A percentile compares a stretch with the other conserved stretches of the same genome.
phyloP scores from a whole-genome alignment of 2,797 vertebrate genomes.

The Tokudaia muenninki region DNA sequence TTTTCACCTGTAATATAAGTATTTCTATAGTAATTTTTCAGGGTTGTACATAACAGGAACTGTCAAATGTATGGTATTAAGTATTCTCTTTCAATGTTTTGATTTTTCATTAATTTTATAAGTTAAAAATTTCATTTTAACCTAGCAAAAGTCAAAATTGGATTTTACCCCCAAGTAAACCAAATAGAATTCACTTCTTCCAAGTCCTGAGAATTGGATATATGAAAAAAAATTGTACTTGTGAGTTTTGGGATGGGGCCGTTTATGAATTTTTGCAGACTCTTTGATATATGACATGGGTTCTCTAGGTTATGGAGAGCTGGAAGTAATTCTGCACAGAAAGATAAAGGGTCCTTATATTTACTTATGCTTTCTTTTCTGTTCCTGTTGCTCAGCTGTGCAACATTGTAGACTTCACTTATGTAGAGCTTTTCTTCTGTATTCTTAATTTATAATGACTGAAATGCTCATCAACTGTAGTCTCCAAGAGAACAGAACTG shows the following conservation, averaged over 20 bases:
- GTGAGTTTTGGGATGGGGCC: neutral
- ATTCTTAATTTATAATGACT: constrained; percentile 21
- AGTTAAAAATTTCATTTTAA: constrained; percentile 59
- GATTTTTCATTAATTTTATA: constrained; percentile 66
- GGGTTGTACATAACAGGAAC: neutral
- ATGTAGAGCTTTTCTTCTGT: neutral
- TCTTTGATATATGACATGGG: constrained; percentile 27
- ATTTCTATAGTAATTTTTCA: neutral
- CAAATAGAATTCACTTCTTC: constrained; percentile 37
- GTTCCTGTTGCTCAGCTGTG: neutral
- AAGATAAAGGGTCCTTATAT: constrained; percentile 40
- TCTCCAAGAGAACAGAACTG: constrained; percentile 43
- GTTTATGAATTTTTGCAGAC: neutral
- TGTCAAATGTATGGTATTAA: constrained; percentile 34
- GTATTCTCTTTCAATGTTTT: constrained; percentile 54
- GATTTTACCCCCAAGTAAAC: neutral
- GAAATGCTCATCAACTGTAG: neutral
- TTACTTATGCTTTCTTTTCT: neutral
- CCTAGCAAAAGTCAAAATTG: constrained; percentile 48
- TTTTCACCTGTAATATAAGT: constrained; percentile 18
- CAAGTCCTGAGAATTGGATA: constrained; percentile 36
- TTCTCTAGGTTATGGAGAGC: neutral
- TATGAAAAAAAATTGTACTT: constrained; percentile 6
- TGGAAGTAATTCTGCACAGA: neutral
- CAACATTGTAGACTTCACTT: neutral